Conservation (phyloP, 2,797 vertebrate species). For the Coregonus ussuriensis region DNA sequence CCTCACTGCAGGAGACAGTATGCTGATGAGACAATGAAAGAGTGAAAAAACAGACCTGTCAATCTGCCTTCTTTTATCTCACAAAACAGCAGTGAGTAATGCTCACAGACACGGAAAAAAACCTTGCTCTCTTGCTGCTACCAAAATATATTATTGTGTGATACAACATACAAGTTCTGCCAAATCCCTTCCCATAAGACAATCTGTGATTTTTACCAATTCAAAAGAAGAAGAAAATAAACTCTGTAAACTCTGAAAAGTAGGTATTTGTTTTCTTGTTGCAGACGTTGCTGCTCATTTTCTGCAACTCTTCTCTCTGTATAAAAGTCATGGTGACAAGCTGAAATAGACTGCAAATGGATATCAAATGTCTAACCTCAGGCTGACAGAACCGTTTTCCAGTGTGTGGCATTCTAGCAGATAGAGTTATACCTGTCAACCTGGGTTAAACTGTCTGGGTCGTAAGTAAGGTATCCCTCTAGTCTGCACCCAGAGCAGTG, state of each 20-base stretch:
- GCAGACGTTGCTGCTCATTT: slow-evolving; percentile 25
- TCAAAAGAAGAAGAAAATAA: not conserved
- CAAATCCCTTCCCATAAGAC: slow-evolving; percentile 18
- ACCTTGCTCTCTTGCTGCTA: slow-evolving; percentile 4
- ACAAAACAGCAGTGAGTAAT: slow-evolving; percentile 57
- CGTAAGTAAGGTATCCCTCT: slow-evolving; percentile 20
- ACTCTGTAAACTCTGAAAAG: slow-evolving; percentile 9
- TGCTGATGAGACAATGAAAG: slow-evolving; percentile 78
- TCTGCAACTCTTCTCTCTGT: not conserved
- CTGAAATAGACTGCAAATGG: slow-evolving; percentile 24
- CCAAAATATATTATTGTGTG: slow-evolving; percentile 32
- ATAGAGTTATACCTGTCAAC: slow-evolving; percentile 49
- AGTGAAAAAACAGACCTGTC: slow-evolving; percentile 61
- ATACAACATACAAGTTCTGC: slow-evolving; percentile 26
- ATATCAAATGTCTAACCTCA: slow-evolving; percentile 27
- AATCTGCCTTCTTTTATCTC: slow-evolving; percentile 65
- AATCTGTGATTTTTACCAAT: slow-evolving; percentile 16
- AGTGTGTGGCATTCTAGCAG: slow-evolving; percentile 35
- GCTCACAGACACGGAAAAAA: slow-evolving; percentile 42
- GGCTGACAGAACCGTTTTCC: slow-evolving; percentile 24
- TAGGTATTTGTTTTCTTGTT: not conserved
- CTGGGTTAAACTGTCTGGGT: slow-evolving; percentile 45
- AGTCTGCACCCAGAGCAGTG: slow-evolving; percentile 22
- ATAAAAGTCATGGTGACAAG: slow-evolving; percentile 14
- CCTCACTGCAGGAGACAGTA: slow-evolving; percentile 76